These are phyloP conservation scores for Coenonympha glycerion DNA, from an alignment of 2,888 invertebrate species.

Conservation along the genomic window DNA sequence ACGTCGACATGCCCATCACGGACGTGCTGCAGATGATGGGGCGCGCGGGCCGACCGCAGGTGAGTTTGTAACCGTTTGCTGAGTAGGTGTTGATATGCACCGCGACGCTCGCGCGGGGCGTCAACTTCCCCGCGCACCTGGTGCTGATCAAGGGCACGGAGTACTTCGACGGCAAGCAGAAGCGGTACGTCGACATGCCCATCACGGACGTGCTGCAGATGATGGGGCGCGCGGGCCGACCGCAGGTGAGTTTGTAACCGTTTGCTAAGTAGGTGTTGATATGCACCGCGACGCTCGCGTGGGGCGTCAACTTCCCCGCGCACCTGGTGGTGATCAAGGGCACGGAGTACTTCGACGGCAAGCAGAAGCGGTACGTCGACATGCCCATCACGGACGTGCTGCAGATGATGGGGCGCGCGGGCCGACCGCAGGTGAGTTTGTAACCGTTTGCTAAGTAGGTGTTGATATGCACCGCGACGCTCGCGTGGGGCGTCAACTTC, in stretches of 20 bases:
- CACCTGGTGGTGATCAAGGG: slow-evolving; percentile 99
- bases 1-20: slow-evolving; percentile 99
- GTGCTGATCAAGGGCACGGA: slow-evolving; percentile 99
- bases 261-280: slow-evolving; percentile 77
- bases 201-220: slow-evolving; percentile 99
- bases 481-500: slow-evolving; percentile 99
- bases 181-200: slow-evolving; percentile 99
- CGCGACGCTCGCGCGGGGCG: slow-evolving; percentile 99
- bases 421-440: slow-evolving; percentile 83
- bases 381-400: slow-evolving; percentile 99
- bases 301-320: slow-evolving; percentile 99
- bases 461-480: slow-evolving; percentile 95
- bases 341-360: slow-evolving; percentile 99
- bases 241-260: slow-evolving; percentile 70
- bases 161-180: slow-evolving; percentile 97
- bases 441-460: slow-evolving; percentile 46
- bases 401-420: slow-evolving; percentile 99
- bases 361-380: slow-evolving; percentile 96
- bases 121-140: slow-evolving; percentile 98
- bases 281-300: slow-evolving; percentile 97
- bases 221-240: slow-evolving; percentile 99
- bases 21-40: slow-evolving; percentile 99
- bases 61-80: slow-evolving; percentile 28
- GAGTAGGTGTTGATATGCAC: slow-evolving; percentile 88
- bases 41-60: slow-evolving; percentile 93